Base-by-base conservation (phyloP, 1,140 invertebrate species). In the Leguminivora glycinivorella region DNA sequence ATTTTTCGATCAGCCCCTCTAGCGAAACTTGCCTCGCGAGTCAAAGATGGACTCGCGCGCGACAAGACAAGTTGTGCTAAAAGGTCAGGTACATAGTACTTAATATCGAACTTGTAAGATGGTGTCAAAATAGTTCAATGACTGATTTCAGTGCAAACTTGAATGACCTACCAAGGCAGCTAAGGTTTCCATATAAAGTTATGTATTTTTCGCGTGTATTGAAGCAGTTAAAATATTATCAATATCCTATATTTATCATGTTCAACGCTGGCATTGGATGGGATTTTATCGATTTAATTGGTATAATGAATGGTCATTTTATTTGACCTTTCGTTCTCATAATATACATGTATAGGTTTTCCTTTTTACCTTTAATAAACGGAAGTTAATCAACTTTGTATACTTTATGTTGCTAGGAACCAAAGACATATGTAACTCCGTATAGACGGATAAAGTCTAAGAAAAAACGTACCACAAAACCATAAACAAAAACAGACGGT, bases 171-270 rank as follows among this genome's bases (percentile, higher is more conserved):
- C 40, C 40, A 43, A 43, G 40, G 40, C 14, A n/a, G n/a, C 14
- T 14, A 43, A 43, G 40, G n/a, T 43, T 43, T n/a, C 40, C 31
- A 12, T 34, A 34, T 12, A 34, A 10, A 34, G 31, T 34, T 34
- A 43, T 43, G 19, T 3, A 19, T 17, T 19, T n/a, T 22, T 52
- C 47, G 47, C 47, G 9, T 52, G 47, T 47, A 5, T n/a, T 38
- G 14, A 38, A 38, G 34, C 14, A 3, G 17, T 43, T 17, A 43
- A 43, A 6, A 9, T 47, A 47, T 22, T 52, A 52, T 22, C 7
- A 52, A 52, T 52, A 52, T 52, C 47, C 47, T n/a, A 22, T 52
- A 22, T 52, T 52, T 52, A 52, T 52, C 17, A 22, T 52, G 40
- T 43, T 17, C 14, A 43, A 52, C 14, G 12, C 1, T 52, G 47